These are phyloP conservation scores for Hylia prasina DNA, from an alignment of 2,113 vertebrate genomes.

Conservation along the genomic window DNA sequence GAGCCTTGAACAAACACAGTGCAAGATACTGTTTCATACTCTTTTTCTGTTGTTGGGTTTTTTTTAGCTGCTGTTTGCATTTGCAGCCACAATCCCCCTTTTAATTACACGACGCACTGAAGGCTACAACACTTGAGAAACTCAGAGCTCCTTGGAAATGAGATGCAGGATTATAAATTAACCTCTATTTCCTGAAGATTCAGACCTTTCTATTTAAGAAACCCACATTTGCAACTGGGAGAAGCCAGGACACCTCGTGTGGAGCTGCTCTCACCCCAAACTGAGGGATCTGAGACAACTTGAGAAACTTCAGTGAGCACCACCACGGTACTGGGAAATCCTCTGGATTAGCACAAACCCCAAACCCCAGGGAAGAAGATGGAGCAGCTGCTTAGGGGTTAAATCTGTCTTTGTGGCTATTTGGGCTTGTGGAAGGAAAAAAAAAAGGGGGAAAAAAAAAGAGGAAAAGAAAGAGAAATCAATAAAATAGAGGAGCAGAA, in stretches of 20 bases:
- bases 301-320: background rate
- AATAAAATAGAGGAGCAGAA: constrained; percentile 43
- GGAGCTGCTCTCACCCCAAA: background rate
- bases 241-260: background rate
- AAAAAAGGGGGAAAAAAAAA: rapidly evolving
- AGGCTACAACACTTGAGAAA: background rate
- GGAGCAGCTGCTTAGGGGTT: background rate
- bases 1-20: background rate
- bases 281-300: background rate
- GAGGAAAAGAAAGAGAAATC: background rate
- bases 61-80: background rate
- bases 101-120: background rate
- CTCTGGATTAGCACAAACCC: background rate
- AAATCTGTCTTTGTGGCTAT: background rate
- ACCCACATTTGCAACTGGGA: background rate
- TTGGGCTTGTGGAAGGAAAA: background rate
- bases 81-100: background rate
- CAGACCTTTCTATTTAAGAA: background rate
- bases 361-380: background rate
- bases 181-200: background rate
- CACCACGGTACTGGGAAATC: rapidly evolving
- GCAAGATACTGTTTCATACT: background rate
- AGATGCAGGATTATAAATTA: background rate
- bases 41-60: background rate
- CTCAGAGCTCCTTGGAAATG: background rate